Conservation (phyloP, 2,797 vertebrate genomes). For the Paramormyrops hopkinsi region DNA sequence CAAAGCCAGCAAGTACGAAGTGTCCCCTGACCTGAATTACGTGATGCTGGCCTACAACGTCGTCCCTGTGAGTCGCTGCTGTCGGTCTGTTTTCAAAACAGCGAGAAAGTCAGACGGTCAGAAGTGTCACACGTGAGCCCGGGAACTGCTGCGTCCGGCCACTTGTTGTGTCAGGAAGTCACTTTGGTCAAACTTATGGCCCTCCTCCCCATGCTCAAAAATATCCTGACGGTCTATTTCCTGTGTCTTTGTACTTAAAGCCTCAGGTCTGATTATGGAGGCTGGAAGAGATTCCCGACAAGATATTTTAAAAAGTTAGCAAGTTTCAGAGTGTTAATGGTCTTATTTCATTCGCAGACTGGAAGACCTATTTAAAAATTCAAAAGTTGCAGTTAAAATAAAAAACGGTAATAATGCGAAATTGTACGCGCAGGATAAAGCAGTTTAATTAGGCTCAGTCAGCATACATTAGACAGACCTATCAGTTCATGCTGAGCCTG, state of each 20-base stretch:
- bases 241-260: not conserved
- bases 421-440: not conserved
- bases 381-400: not conserved
- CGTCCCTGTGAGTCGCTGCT: constrained; percentile 72
- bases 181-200: not conserved
- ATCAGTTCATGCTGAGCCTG: not conserved
- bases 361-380: not conserved
- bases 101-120: not conserved
- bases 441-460: not conserved
- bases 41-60: constrained; percentile 83
- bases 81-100: not conserved
- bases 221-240: not conserved
- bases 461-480: not conserved
- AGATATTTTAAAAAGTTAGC: not conserved
- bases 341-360: not conserved
- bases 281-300: not conserved
- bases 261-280: not conserved
- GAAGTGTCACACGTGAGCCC: not conserved
- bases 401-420: not conserved
- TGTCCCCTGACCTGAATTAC: constrained; percentile 84
- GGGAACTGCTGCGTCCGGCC: not conserved
- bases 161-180: not conserved
- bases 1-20: constrained; percentile 77
- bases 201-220: not conserved
- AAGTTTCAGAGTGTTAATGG: not conserved